These are phyloP conservation scores for Ochlodes sylvanus DNA, from an alignment of 2,888 invertebrate species.

Conservation along the genomic window DNA sequence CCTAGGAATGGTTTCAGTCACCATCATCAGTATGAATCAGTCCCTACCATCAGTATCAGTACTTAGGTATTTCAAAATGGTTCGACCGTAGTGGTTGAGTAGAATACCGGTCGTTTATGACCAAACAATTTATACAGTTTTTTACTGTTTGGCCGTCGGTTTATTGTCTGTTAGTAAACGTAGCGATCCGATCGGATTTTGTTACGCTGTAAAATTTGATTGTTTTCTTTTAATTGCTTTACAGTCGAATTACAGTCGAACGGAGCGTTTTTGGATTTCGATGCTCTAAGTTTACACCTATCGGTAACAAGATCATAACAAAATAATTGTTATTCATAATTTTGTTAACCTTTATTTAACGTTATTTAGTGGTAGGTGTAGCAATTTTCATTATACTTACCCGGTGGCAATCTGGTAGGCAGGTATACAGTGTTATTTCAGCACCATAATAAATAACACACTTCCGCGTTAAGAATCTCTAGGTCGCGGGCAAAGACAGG, in stretches of 20 bases:
- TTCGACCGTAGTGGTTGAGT: conserved; percentile 45
- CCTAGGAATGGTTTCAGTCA: too few species aligned
- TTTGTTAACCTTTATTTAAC: background rate
- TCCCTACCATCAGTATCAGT: too few species aligned
- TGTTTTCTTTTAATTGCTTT: conserved; percentile 64
- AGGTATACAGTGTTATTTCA: too few species aligned
- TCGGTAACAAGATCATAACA: background rate
- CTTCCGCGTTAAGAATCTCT: too few species aligned
- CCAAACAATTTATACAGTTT: conserved; percentile 59
- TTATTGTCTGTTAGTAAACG: conserved; percentile 61
- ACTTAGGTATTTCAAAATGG: background rate
- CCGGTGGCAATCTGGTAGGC: too few species aligned
- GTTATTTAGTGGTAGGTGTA: too few species aligned
- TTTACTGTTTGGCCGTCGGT: conserved; percentile 53
- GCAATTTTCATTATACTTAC: too few species aligned
- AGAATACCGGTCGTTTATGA: conserved; percentile 57
- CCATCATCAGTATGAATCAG: too few species aligned
- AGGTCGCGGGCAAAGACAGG: too few species aligned
- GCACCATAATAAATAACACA: too few species aligned
- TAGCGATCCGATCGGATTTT: conserved; percentile 59
- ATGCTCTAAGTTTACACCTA: conserved; percentile 11
- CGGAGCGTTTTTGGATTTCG: conserved; percentile 33
- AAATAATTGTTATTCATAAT: conserved; percentile 3
- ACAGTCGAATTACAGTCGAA: conserved; percentile 47
- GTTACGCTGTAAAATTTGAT: conserved; percentile 73